phyloP scores from a whole-genome alignment of 2,797 vertebrate genomes.

The Percopsis omiscomaycus region DNA sequence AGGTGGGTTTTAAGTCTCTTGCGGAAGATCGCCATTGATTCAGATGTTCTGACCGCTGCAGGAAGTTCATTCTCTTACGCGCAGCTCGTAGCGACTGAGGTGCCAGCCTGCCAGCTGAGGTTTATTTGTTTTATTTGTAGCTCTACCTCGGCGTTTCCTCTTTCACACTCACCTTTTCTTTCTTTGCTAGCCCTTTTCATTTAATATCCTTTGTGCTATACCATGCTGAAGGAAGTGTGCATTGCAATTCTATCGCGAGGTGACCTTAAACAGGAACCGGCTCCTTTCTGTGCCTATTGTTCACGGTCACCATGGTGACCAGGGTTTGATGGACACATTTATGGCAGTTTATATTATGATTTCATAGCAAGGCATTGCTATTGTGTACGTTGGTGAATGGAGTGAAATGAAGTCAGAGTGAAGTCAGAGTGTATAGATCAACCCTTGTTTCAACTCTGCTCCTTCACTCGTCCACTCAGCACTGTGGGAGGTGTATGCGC shows the following conservation, averaged over 20 bases:
- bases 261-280: neutral
- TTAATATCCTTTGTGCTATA: neutral
- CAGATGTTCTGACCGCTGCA: too few relatives aligned
- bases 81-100: too few relatives aligned
- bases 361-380: neutral
- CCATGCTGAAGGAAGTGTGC: neutral
- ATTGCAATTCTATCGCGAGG: neutral
- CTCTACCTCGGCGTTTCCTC: neutral
- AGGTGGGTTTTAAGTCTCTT: too few relatives aligned
- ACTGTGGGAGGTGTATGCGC: too few relatives aligned
- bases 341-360: constrained; percentile 5
- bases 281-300: neutral
- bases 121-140: neutral
- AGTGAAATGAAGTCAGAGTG: too few relatives aligned
- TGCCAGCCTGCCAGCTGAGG: neutral
- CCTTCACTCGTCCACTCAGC: too few relatives aligned
- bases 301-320: neutral
- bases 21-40: too few relatives aligned
- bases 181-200: neutral
- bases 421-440: too few relatives aligned
- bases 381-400: neutral
- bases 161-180: neutral
- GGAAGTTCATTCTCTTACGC: too few relatives aligned
- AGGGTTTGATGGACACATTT: neutral
- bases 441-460: too few relatives aligned